These are phyloP conservation scores for Noctua comes DNA, from an alignment of 2,888 invertebrate genomes.

Conservation along the genomic window DNA sequence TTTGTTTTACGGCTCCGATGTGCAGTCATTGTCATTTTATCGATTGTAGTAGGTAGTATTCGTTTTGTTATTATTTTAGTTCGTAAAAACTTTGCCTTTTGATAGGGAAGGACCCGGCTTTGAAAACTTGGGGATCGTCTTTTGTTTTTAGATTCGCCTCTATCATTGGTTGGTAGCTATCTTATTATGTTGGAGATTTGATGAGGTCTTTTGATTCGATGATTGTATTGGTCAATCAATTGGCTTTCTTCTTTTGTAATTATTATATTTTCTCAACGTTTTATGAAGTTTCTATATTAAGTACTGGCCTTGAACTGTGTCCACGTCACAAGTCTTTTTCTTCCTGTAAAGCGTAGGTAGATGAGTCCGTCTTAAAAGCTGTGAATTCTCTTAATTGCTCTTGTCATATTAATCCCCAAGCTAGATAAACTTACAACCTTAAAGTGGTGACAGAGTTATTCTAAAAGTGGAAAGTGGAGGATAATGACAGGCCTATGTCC, in stretches of 20 bases:
- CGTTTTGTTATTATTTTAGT: conserved; percentile 47
- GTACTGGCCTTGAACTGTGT: neutral
- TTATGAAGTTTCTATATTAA: neutral
- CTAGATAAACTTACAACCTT: neutral
- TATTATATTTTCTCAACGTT: neutral
- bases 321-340: neutral
- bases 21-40: conserved; percentile 63
- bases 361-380: neutral
- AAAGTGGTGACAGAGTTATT: neutral
- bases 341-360: neutral
- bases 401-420: neutral
- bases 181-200: neutral
- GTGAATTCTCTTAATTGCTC: neutral
- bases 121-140: conserved; percentile 9
- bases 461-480: neutral
- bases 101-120: conserved; percentile 5
- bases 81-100: conserved; percentile 47
- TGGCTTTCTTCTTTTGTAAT: neutral
- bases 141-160: conserved; percentile 33
- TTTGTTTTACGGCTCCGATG: conserved; percentile 61
- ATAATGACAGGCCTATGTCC: neutral
- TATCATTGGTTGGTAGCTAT: neutral
- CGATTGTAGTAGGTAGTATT: conserved; percentile 51
- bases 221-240: no score
- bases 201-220: neutral